These are phyloP conservation scores for Cerceris ruficornis DNA, from an alignment of 2,888 invertebrate genomes.

Conservation along the genomic window DNA sequence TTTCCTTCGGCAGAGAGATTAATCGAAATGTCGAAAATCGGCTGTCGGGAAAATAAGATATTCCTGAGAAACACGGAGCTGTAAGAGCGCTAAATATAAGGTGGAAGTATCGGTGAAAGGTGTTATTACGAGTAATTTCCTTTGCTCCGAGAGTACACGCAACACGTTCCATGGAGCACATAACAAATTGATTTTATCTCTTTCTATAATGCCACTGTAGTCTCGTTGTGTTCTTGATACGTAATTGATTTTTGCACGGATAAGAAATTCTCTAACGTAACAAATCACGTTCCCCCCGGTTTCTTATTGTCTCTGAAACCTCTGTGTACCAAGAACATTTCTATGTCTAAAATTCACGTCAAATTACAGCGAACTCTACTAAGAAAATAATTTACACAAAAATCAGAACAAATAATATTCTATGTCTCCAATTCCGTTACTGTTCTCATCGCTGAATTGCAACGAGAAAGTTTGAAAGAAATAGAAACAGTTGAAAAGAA, in stretches of 20 bases:
- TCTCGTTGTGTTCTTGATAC: background rate
- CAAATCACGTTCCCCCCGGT: background rate
- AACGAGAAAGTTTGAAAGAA: too few species aligned
- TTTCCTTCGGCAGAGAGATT: slow-evolving; percentile 27
- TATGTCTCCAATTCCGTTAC: too few species aligned
- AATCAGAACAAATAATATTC: too few species aligned
- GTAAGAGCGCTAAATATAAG: slow-evolving; percentile 10
- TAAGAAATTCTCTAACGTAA: slow-evolving; percentile 5
- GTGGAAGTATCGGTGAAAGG: slow-evolving; percentile 50
- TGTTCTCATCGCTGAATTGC: too few species aligned
- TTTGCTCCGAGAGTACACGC: slow-evolving; percentile 26
- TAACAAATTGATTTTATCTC: slow-evolving; percentile 44
- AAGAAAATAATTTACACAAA: too few species aligned
- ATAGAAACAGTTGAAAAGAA: too few species aligned
- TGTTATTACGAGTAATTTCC: slow-evolving; percentile 56
- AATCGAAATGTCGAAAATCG: slow-evolving; percentile 24
- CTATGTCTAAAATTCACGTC: too few species aligned
- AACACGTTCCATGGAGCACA: slow-evolving; percentile 49
- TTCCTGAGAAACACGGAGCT: slow-evolving; percentile 38
- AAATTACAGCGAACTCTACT: too few species aligned
- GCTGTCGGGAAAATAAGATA: slow-evolving; percentile 51
- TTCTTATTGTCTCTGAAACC: too few species aligned
- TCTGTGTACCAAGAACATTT: too few species aligned
- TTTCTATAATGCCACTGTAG: slow-evolving; percentile 3
- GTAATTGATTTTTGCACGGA: slow-evolving; percentile 11